Conservation (phyloP, 1,140 invertebrate genomes). For the Daktulosphaira vitifoliae region DNA sequence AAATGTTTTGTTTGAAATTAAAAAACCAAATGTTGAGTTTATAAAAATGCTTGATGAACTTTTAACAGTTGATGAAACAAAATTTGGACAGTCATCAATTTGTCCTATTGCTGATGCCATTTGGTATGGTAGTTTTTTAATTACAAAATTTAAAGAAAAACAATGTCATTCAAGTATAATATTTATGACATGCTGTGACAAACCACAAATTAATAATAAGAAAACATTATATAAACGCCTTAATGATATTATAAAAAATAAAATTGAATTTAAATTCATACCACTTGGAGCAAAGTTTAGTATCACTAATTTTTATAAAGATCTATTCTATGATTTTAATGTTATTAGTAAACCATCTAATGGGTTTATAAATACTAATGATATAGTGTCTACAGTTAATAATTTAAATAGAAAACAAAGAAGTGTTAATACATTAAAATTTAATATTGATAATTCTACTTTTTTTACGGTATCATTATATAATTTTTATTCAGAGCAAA, state of each 20-base stretch:
- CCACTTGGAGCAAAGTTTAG: slow-evolving; percentile 22
- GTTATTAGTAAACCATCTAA: background rate
- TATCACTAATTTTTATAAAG: slow-evolving; percentile 19
- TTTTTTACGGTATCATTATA: slow-evolving; percentile 9
- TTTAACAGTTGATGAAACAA: background rate
- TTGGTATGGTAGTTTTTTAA: slow-evolving; percentile 19
- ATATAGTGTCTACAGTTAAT: slow-evolving; percentile 15
- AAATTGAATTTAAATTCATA: slow-evolving; percentile 27
- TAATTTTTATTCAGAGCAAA: slow-evolving; percentile 18
- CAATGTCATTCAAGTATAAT: slow-evolving; percentile 17
- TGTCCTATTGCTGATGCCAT: slow-evolving; percentile 10
- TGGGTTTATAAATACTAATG: slow-evolving; percentile 5
- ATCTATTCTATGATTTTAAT: slow-evolving; percentile 1
- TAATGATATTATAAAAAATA: slow-evolving; percentile 22
- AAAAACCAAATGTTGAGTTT: slow-evolving; percentile 1
- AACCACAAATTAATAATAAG: background rate
- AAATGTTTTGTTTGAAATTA: slow-evolving; percentile 1
- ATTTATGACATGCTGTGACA: slow-evolving; percentile 28
- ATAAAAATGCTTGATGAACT: slow-evolving; percentile 23
- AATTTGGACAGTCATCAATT: background rate
- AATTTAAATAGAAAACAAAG: slow-evolving; percentile 4
- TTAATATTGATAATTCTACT: slow-evolving; percentile 8
- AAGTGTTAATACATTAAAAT: slow-evolving; percentile 3
- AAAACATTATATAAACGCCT: slow-evolving; percentile 22
- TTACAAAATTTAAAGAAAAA: slow-evolving; percentile 27